A percentile compares a stretch with the other conserved stretches of the same genome.
These are phyloP conservation scores for Protodeltote pygarga DNA, from an alignment of 2,888 invertebrate species.

Conservation along the genomic window DNA sequence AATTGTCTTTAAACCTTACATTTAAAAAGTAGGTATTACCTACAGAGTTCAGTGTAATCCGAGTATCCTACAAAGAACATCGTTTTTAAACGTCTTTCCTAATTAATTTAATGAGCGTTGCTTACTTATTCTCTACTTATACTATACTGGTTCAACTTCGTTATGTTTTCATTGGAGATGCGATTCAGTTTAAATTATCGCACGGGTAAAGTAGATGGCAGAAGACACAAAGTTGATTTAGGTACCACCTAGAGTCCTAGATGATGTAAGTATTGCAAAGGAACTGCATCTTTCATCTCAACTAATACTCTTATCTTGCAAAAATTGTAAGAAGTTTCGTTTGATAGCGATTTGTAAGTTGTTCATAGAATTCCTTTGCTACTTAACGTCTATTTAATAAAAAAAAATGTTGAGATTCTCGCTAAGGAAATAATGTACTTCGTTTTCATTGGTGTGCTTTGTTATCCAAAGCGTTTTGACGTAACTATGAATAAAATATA, in stretches of 20 bases:
- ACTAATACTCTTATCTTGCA: conserved; percentile 59
- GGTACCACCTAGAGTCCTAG: too few relatives aligned
- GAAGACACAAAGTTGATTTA: conserved; percentile 20
- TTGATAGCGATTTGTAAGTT: conserved; percentile 52
- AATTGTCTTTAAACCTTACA: conserved; percentile 26
- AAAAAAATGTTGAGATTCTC: conserved; percentile 32
- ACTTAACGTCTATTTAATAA: conserved; percentile 40
- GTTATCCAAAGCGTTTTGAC: conserved; percentile 28
- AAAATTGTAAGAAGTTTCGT: conserved; percentile 48
- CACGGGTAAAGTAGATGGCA: conserved; percentile 21
- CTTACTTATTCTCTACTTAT: conserved; percentile 8
- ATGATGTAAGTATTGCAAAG: conserved; percentile 17
- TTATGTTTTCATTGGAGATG: conserved; percentile 24
- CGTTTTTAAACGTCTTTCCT: conserved; percentile 15
- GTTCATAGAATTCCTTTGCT: conserved; percentile 56
- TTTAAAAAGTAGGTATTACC: too few relatives aligned
- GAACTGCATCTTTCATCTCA: conserved; percentile 42
- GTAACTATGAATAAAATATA: conserved; percentile 44
- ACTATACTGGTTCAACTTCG: conserved; percentile 1
- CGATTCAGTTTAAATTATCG: conserved; percentile 18
- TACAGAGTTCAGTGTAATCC: too few relatives aligned
- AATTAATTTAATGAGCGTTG: conserved; percentile 9
- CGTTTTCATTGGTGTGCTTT: conserved; percentile 40
- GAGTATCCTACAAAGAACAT: neutral
- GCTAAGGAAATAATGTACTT: conserved; percentile 43